Evolutionary conservation across 2,113 vertebrate genomes (phyloP).

Genomic region (Austrofundulus limnaeus): DNA sequence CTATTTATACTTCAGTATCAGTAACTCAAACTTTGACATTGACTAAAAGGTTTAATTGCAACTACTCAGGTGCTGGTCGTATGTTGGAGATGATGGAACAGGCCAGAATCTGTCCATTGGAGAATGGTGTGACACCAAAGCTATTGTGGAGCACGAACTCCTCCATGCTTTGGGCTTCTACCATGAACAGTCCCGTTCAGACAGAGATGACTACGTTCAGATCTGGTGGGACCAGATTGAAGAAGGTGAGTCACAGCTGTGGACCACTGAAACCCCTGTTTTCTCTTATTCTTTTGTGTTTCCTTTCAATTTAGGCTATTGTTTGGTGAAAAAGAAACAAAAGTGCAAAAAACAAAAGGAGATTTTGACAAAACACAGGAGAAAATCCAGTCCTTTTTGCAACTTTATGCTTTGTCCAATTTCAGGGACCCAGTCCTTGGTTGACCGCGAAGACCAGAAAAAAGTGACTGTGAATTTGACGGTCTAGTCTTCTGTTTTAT

Average conservation of each 20-base stretch:
- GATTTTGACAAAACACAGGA: too few species aligned
- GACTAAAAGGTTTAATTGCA: not conserved
- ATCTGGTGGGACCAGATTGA: slow-evolving; percentile 89
- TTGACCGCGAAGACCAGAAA: too few species aligned
- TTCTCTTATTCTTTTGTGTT: too few species aligned
- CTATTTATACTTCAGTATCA: not conserved
- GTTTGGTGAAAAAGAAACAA: too few species aligned
- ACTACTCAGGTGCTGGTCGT: slow-evolving; percentile 88
- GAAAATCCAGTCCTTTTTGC: too few species aligned
- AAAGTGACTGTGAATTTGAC: too few species aligned
- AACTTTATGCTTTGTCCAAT: too few species aligned
- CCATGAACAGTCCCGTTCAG: slow-evolving; percentile 89
- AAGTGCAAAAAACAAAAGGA: too few species aligned
- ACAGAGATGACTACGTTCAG: slow-evolving; percentile 89
- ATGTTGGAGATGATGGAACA: slow-evolving; percentile 80
- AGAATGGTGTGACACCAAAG: slow-evolving; percentile 83
- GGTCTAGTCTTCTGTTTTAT: too few species aligned
- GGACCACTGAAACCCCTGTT: too few species aligned
- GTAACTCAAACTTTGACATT: not conserved
- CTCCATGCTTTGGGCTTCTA: slow-evolving; percentile 92
- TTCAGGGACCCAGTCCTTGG: too few species aligned
- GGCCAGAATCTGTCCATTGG: slow-evolving; percentile 91
- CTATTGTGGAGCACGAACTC: slow-evolving; percentile 88
- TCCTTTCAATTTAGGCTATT: too few species aligned
- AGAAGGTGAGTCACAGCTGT: slow-evolving; percentile 72